phyloP scores from a whole-genome alignment of 2,888 invertebrate species.

The Graphium colonna region DNA sequence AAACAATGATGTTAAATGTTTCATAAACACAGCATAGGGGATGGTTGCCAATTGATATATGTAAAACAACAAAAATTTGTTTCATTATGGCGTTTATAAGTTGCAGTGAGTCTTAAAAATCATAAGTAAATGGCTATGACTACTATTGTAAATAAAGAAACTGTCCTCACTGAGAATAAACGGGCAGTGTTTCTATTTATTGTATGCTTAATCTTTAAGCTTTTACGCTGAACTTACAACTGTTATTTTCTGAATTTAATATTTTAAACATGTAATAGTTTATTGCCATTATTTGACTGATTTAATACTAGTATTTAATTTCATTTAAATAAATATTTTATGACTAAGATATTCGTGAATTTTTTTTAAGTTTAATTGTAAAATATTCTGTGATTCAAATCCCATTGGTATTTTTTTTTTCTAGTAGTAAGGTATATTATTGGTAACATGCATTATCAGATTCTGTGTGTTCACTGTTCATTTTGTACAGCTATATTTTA shows the following conservation, averaged over 20 bases:
- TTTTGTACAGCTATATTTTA: conserved; percentile 9
- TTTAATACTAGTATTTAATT: conserved; percentile 29
- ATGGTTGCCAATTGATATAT: too few relatives aligned
- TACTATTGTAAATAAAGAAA: conserved; percentile 27
- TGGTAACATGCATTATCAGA: conserved; percentile 8
- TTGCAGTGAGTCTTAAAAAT: background rate
- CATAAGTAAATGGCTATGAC: conserved; percentile 17
- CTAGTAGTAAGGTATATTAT: conserved; percentile 7
- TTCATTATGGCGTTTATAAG: too few relatives aligned
- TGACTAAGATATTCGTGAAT: conserved; percentile 20
- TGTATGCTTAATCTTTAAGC: conserved; percentile 25
- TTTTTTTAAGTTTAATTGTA: conserved; percentile 22
- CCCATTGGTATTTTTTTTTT: conserved; percentile 14
- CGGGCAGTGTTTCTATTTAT: conserved; percentile 41
- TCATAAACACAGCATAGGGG: too few relatives aligned
- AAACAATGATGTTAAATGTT: too few relatives aligned
- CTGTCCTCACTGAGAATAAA: conserved; percentile 17
- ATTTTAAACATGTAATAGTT: conserved; percentile 11
- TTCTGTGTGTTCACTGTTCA: conserved; percentile 6
- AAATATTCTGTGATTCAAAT: conserved; percentile 20
- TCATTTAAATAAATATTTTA: conserved; percentile 8
- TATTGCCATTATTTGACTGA: conserved; percentile 50
- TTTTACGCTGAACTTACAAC: background rate
- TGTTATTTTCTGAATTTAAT: conserved; percentile 2
- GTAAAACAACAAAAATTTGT: too few relatives aligned